A percentile compares a stretch with the other conserved stretches of the same genome.
phyloP scores from a whole-genome alignment of 92 coral and sea anemone genomes.

The Phenganax subtilis region DNA sequence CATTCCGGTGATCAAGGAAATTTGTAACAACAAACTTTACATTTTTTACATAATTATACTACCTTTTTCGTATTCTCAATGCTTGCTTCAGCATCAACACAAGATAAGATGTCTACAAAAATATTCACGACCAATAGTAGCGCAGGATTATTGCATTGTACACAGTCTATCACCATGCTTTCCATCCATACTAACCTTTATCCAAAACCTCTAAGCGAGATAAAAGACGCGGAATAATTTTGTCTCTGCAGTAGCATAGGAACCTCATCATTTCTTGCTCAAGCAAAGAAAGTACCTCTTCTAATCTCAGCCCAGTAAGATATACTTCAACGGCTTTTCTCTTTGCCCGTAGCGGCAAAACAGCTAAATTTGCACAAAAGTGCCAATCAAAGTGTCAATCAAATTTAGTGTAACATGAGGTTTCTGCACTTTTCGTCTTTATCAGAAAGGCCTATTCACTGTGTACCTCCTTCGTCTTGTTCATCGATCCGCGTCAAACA shows the following conservation, averaged over 20 bases:
- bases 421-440: not conserved
- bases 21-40: too few relatives aligned
- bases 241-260: constrained; percentile 26
- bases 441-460: not conserved
- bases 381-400: not conserved
- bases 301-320: constrained; percentile 12
- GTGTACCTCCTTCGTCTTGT: constrained; percentile 20
- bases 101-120: too few relatives aligned
- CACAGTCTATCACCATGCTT: not conserved
- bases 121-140: too few relatives aligned
- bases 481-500: constrained; percentile 15
- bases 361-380: constrained; percentile 15
- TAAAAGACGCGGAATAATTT: constrained; percentile 11
- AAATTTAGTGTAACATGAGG: not conserved
- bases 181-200: constrained; percentile 9
- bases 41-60: too few relatives aligned
- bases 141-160: not conserved
- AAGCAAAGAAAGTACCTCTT: constrained; percentile 15
- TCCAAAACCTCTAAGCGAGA: not conserved
- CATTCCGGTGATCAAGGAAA: too few relatives aligned
- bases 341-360: constrained; percentile 9
- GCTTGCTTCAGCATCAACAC: too few relatives aligned
- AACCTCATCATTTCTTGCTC: constrained; percentile 18
- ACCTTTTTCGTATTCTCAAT: too few relatives aligned
- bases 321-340: constrained; percentile 16